Evolutionary conservation across 2,113 vertebrate genomes (phyloP).

Genomic region (Notarius lentiginosus): DNA sequence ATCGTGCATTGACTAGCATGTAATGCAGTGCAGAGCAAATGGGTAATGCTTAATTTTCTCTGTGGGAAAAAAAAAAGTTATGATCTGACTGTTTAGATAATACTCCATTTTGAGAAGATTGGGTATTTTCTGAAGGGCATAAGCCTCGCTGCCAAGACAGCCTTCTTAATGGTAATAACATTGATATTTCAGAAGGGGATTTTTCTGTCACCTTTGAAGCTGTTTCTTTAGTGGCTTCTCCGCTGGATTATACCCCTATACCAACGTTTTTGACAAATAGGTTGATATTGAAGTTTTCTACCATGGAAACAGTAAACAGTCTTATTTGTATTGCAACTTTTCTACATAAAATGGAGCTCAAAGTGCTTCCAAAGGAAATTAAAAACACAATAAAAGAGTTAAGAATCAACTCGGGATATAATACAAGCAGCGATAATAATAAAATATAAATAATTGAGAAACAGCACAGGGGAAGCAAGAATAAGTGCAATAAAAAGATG

Average conservation of each 20-base stretch:
- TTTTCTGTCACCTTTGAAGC: neutral
- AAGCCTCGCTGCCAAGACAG: neutral
- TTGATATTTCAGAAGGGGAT: neutral
- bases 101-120: neutral
- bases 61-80: neutral
- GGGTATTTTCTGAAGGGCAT: neutral
- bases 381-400: neutral
- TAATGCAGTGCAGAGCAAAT: neutral
- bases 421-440: neutral
- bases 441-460: slow-evolving; percentile 21
- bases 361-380: neutral
- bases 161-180: slow-evolving; percentile 1
- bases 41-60: neutral
- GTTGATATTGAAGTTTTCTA: neutral
- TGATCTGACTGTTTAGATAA: neutral
- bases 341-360: neutral
- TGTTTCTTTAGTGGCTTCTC: neutral
- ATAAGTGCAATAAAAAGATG: neutral
- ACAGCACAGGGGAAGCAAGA: neutral
- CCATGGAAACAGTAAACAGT: neutral
- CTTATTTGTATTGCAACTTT: neutral
- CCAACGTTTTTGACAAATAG: neutral
- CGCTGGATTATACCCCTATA: neutral
- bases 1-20: neutral
- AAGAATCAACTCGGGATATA: neutral